Evolutionary conservation across 2,797 vertebrate species (phyloP).

Genomic region (Takifugu ocellatus): DNA sequence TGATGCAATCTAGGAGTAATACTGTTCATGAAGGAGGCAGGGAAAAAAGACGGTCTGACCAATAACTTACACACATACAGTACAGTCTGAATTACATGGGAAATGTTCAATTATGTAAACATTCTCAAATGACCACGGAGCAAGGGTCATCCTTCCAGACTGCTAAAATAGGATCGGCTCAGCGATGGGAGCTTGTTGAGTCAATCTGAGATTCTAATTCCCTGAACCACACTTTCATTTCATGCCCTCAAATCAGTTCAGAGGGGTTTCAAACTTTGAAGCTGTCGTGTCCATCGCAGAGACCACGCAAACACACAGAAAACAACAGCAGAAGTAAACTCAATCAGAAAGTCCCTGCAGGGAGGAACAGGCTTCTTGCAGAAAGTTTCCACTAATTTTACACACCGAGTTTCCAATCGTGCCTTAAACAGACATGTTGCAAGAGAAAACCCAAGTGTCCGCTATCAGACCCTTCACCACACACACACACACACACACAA

Average conservation of each 20-base stretch:
- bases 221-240: slow-evolving; percentile 1
- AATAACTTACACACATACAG: slow-evolving; percentile 37
- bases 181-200: neutral
- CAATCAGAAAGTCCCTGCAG: slow-evolving; percentile 1
- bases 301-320: neutral
- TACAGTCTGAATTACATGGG: slow-evolving; percentile 47
- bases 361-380: neutral
- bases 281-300: neutral
- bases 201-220: neutral
- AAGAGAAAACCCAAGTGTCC: slow-evolving; percentile 15
- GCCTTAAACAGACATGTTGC: slow-evolving; percentile 12
- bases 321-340: neutral
- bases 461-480: neutral
- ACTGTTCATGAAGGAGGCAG: slow-evolving; percentile 37
- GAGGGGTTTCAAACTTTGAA: neutral
- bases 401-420: slow-evolving; percentile 5
- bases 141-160: slow-evolving; percentile 27
- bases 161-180: slow-evolving; percentile 26
- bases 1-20: slow-evolving; percentile 73
- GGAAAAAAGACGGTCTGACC: slow-evolving; percentile 11
- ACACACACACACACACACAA: neutral
- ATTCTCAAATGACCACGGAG: slow-evolving; percentile 36
- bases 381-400: neutral
- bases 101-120: slow-evolving; percentile 60
- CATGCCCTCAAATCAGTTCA: neutral